Base-by-base conservation (phyloP, 1,140 invertebrate species). In the Cydia strobilella region DNA sequence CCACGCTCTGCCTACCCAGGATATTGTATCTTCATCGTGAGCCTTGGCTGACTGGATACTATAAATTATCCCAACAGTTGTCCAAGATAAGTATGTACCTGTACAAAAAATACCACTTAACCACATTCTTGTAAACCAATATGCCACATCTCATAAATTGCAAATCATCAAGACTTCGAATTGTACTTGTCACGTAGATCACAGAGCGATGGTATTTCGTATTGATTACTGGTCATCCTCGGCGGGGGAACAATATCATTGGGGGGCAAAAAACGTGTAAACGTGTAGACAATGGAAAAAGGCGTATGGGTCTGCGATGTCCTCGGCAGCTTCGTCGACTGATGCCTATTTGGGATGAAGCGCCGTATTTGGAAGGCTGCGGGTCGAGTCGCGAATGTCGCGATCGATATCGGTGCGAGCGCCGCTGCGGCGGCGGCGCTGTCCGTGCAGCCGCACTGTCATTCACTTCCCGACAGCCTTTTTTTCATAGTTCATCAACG, bases 291-390 rank as follows among this genome's bases (percentile, higher is more conserved):
- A 91, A 92, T 90, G 86, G 87, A 86, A 91, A 85, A 83, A 88
- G 85, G 86, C 87, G 83, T 80, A 59, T 74, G 74, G 81, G 81
- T 72, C 76, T 75, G 69, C 71, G 74, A 76, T 78, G 83, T 84
- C 88, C 89, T 87, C 88, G 84, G 89, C 90, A 87, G 85, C 79
- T 79, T 74, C 80, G 81, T 77, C 74, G 85, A 78, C 81, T 82
- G 82, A 79, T 91, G 83, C 90, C 90, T 91, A 92, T 91, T 92
- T 92, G 80, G 90, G 87, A 89, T 74, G 78, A 75, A 77, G 79
- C 82, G 82, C 89, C 90, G 86, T 92, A 92, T 92, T 92, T 88
- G 90, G 90, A 91, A 92, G 82, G 86, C 88, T 91, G 89, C 85
- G 86, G 78, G 87, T 85, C 88, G 82, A 90, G 87, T 85, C 82